These are phyloP conservation scores for Crocallis elinguaria DNA, from an alignment of 2,888 invertebrate genomes.

Conservation along the genomic window DNA sequence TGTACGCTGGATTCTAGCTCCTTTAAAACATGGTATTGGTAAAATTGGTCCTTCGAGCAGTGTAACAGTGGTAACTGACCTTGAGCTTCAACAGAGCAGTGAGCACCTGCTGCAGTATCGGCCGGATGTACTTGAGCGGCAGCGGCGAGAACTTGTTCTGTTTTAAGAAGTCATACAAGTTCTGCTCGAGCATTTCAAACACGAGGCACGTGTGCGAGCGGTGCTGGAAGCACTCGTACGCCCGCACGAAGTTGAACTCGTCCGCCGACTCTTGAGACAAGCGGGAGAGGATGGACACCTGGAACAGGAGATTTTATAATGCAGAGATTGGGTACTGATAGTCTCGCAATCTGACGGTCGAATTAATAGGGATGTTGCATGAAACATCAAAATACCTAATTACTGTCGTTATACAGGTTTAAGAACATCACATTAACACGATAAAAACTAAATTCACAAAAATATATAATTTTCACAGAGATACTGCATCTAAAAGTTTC, in stretches of 20 bases:
- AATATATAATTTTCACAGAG: no score
- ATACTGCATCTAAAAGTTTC: no score
- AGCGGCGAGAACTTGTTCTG: conserved; percentile 99
- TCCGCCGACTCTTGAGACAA: conserved; percentile 99
- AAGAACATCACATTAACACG: no score
- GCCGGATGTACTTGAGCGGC: conserved; percentile 98
- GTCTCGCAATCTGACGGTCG: no score
- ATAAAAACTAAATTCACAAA: no score
- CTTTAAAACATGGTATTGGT: neutral
- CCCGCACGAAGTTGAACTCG: conserved; percentile 99
- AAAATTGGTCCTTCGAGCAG: neutral
- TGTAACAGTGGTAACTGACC: conserved; percentile 73
- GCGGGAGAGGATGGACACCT: conserved; percentile 95
- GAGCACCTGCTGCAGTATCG: conserved; percentile 98
- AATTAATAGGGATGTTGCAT: neutral
- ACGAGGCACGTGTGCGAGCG: conserved; percentile 99
- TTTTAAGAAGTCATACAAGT: conserved; percentile 99
- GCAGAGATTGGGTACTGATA: neutral
- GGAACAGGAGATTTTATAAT: conserved; percentile 31
- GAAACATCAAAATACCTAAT: no score
- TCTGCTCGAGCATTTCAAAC: conserved; percentile 99
- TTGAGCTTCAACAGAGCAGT: conserved; percentile 95
- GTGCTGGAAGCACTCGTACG: conserved; percentile 99
- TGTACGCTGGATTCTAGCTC: no score
- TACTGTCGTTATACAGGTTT: no score